Evolutionary conservation across 2,797 vertebrate species (phyloP).

Genomic region (Amazonetta brasiliensis): DNA sequence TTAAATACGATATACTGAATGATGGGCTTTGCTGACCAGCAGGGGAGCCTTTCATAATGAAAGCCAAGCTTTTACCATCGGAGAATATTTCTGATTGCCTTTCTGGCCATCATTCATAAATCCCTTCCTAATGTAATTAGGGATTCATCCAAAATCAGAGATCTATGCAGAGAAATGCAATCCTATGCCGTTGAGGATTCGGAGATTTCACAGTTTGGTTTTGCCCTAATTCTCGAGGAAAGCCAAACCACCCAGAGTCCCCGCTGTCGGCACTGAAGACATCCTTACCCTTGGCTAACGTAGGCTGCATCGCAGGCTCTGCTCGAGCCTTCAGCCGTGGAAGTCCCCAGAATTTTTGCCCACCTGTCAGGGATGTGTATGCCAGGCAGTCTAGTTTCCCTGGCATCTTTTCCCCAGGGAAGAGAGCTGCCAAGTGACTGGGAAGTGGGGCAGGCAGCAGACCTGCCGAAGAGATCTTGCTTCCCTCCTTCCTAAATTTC

Average conservation of each 20-base stretch:
- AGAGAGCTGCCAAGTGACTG: not conserved
- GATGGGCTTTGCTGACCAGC: not conserved
- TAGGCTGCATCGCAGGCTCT: not conserved
- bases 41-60: not conserved
- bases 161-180: not conserved
- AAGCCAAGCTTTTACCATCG: not conserved
- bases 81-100: not conserved
- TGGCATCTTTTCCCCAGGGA: not conserved
- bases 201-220: not conserved
- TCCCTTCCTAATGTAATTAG: not conserved
- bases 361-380: not conserved
- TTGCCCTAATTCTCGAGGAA: not conserved
- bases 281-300: not conserved
- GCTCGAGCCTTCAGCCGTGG: not conserved
- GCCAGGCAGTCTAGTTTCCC: not conserved
- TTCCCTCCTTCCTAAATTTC: constrained; percentile 6
- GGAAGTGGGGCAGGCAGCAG: constrained; percentile 16
- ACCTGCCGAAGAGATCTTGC: not conserved
- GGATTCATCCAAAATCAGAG: not conserved
- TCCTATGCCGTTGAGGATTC: not conserved
- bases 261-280: not conserved
- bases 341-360: not conserved
- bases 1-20: not conserved
- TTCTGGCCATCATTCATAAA: not conserved
- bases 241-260: not conserved